Evolutionary conservation across 2,888 invertebrate genomes (phyloP).

Genomic region (Melinaea marsaeus): DNA sequence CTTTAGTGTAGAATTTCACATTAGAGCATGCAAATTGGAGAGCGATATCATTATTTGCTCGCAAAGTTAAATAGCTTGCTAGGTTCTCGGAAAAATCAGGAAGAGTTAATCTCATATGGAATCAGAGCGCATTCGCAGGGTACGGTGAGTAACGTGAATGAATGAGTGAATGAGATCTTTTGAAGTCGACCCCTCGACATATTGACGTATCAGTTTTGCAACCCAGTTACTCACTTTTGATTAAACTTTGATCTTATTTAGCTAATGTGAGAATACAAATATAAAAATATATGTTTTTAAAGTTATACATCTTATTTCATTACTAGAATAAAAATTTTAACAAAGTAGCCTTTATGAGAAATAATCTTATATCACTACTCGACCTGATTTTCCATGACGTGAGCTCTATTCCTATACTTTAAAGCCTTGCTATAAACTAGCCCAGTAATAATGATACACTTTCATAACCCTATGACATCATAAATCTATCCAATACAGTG

Average conservation of each 20-base stretch:
- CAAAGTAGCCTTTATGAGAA: not conserved
- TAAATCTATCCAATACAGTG: conserved; percentile 17
- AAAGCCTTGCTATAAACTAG: conserved; percentile 51
- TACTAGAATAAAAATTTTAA: not conserved
- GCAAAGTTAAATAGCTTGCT: conserved; percentile 63
- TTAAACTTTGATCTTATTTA: conserved; percentile 11
- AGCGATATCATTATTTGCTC: conserved; percentile 57
- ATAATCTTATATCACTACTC: conserved; percentile 21
- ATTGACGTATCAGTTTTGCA: conserved; percentile 22
- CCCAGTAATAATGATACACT: conserved; percentile 47
- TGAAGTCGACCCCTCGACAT: conserved; percentile 23
- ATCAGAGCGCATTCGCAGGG: conserved; percentile 32
- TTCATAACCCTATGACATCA: conserved; percentile 53
- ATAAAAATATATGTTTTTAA: not conserved
- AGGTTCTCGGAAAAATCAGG: conserved; percentile 48
- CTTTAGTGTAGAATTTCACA: conserved; percentile 55
- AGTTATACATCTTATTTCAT: not conserved
- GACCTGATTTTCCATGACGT: conserved; percentile 26
- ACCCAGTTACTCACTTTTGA: conserved; percentile 20
- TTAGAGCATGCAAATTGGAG: conserved; percentile 51
- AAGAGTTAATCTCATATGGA: conserved; percentile 52
- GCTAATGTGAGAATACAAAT: not conserved
- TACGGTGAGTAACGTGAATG: conserved; percentile 31
- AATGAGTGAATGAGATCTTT: conserved; percentile 28
- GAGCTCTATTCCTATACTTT: conserved; percentile 29